Base-by-base conservation (phyloP, 2,797 vertebrate genomes). In the Botia almorhae region DNA sequence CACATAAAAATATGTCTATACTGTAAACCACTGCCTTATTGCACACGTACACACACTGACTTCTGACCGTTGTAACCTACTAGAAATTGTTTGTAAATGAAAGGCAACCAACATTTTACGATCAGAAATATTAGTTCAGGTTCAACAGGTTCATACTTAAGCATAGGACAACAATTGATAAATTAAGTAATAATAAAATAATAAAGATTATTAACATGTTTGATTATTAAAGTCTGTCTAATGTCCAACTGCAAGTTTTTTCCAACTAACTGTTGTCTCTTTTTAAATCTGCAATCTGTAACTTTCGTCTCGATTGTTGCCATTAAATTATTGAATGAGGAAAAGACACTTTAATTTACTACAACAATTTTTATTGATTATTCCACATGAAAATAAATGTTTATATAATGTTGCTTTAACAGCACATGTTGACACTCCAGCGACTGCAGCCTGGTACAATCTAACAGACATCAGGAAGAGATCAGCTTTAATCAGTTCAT, bases 301-400 rank as follows among this genome's bases (percentile, higher is more conserved):
- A 43, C 3, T 7, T 43, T 43, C 8, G 39, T 7, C 33, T 36
- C 33, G 23, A 26, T 26, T 26, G 23, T 26, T 26, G 23, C 23
- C 23, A 26, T 26, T 26, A 26, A 26, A 26, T 17, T 6, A 14
- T 60, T 60, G 21, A 3, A 58, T 14, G 5, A 53, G 29, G 33
- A 43, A 61, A 23, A 21, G 39, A 14, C 7, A 7, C 12, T 58
- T 21, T 77, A 33, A 21, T 65, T 67, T 69, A 46, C 58, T 58
- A 69, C 39, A 64, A 60, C 90, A 91, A 78, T 88, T 91, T 91
- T 93, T 91, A 89, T 89, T 92, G 87, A 89, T 92, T 89, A 91
- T 89, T 88, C 86, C 86, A 89, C 90, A 90, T 91, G 90, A 93
- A 93, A 93, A 93, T 93, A 94, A 93, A 91, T 90, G 10, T 73